phyloP scores from a whole-genome alignment of 2,113 vertebrate genomes.

The Serranochromis macrocephalus region DNA sequence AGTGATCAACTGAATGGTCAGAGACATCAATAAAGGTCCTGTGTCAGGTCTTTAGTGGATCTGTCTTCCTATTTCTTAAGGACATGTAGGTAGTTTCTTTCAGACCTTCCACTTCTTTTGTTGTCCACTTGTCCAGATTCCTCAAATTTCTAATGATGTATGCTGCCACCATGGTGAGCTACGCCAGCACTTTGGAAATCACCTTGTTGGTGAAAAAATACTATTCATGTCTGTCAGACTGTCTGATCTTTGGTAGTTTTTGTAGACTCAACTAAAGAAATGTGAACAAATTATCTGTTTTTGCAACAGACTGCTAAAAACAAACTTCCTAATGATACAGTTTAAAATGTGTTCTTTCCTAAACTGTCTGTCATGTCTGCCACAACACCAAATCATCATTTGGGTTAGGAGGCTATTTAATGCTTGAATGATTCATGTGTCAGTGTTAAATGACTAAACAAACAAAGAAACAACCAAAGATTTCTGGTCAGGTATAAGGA shows the following conservation, averaged over 20 bases:
- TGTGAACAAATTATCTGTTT: background rate
- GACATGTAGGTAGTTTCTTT: background rate
- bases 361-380: background rate
- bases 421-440: background rate
- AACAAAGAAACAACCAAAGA: background rate
- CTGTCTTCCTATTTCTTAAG: background rate
- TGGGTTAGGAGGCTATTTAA: background rate
- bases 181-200: background rate
- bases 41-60: background rate
- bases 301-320: background rate
- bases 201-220: accelerated
- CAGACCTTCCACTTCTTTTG: background rate
- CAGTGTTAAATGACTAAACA: background rate
- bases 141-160: background rate
- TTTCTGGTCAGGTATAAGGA: background rate
- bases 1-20: background rate
- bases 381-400: background rate
- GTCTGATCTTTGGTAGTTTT: background rate
- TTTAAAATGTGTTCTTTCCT: background rate
- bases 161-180: background rate
- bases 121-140: background rate
- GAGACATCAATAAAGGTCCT: background rate
- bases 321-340: background rate
- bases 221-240: background rate
- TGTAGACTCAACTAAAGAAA: background rate